These are phyloP conservation scores for Vombatus ursinus DNA, from an alignment of 2,113 vertebrate genomes.

Conservation along the genomic window DNA sequence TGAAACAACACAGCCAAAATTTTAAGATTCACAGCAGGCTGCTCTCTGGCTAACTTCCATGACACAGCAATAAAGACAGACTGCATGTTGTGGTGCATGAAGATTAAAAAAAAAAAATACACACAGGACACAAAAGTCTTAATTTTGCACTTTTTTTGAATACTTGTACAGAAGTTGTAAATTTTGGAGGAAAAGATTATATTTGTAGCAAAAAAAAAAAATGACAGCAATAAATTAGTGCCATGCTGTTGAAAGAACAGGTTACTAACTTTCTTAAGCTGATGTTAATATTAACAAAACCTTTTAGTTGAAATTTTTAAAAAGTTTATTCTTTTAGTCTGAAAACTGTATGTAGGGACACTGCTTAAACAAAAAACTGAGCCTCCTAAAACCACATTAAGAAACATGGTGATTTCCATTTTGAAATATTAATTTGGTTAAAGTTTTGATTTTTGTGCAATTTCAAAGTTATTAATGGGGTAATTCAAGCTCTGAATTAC, in stretches of 20 bases:
- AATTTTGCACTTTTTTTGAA: conserved; percentile 91
- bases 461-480: conserved; percentile 59
- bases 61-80: conserved; percentile 63
- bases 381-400: conserved; percentile 42
- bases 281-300: conserved; percentile 82
- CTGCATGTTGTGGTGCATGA: not conserved
- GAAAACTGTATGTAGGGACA: conserved; percentile 75
- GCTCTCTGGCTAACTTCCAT: not conserved
- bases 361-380: conserved; percentile 63
- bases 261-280: conserved; percentile 81
- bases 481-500: conserved; percentile 44
- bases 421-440: conserved; percentile 16
- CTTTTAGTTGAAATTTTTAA: conserved; percentile 71
- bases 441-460: conserved; percentile 65
- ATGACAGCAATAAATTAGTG: conserved; percentile 85
- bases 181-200: conserved; percentile 82
- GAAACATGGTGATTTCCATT: conserved; percentile 31
- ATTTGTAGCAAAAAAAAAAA: conserved; percentile 84
- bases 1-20: not conserved
- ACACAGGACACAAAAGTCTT: conserved; percentile 70
- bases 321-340: conserved; percentile 75
- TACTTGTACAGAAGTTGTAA: conserved; percentile 89
- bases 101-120: conserved; percentile 37
- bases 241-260: conserved; percentile 82
- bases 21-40: not conserved